Conservation (phyloP, 2,888 invertebrate genomes). For the Spisula subtruncata region DNA sequence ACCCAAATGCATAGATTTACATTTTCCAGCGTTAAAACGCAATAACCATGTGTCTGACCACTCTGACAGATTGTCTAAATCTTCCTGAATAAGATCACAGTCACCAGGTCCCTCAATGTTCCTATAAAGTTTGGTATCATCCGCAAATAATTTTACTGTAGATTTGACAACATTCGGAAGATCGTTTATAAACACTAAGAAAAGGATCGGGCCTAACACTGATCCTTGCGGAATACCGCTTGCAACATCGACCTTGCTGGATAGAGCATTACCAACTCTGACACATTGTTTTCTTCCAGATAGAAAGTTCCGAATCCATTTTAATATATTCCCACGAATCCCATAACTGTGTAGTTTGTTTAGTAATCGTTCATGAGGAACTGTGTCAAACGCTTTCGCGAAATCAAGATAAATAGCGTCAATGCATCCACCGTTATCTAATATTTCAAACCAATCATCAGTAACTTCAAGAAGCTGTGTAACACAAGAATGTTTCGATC, state of each 20-base stretch:
- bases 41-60: conserved; percentile 33
- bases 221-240: conserved; percentile 32
- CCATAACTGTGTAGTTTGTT: conserved; percentile 54
- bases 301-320: neutral
- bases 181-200: conserved; percentile 46
- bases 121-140: conserved; percentile 57
- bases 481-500: conserved; percentile 26
- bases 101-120: neutral
- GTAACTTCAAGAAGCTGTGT: conserved; percentile 52
- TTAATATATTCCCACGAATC: neutral
- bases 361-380: conserved; percentile 38
- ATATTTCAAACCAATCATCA: conserved; percentile 38
- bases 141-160: conserved; percentile 37
- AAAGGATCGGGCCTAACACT: conserved; percentile 30
- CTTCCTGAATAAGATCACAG: neutral
- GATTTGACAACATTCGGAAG: neutral
- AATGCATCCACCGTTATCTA: conserved; percentile 41
- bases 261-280: conserved; percentile 15
- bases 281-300: neutral
- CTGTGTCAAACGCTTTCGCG: conserved; percentile 63
- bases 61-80: neutral
- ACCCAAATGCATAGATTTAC: conserved; percentile 23
- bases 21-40: conserved; percentile 48
- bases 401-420: conserved; percentile 45
- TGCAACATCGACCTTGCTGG: conserved; percentile 7